Percentiles rank a stretch among this genome's conserved stretches.
phyloP scores from a whole-genome alignment of 1,140 invertebrate genomes.

The Chironomus tepperi region DNA sequence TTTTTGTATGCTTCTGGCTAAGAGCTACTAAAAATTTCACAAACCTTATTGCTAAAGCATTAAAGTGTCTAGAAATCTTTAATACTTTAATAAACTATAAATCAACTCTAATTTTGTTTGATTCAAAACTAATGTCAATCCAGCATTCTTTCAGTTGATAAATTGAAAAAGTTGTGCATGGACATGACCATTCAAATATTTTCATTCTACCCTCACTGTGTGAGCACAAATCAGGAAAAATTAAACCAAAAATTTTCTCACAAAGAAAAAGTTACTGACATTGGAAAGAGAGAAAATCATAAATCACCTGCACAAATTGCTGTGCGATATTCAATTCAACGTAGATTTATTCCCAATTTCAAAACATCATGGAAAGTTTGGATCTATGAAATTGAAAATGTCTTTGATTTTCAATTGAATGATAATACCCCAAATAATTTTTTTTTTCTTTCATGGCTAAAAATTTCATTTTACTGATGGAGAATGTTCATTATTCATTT shows the following conservation, averaged over 20 bases:
- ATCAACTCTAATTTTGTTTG: not conserved
- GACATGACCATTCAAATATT: slow-evolving; percentile 57
- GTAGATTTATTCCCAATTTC: slow-evolving; percentile 68
- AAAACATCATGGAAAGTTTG: slow-evolving; percentile 69
- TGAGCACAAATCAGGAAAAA: slow-evolving; percentile 58
- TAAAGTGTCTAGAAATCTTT: slow-evolving; percentile 58
- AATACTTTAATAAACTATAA: slow-evolving; percentile 35
- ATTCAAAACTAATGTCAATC: slow-evolving; percentile 56
- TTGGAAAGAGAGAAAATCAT: slow-evolving; percentile 57
- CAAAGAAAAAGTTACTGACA: slow-evolving; percentile 51
- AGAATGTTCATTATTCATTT: not conserved
- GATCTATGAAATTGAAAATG: slow-evolving; percentile 64
- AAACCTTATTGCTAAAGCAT: slow-evolving; percentile 30
- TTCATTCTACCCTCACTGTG: slow-evolving; percentile 71
- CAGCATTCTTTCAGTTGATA: slow-evolving; percentile 59
- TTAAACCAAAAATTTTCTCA: slow-evolving; percentile 52
- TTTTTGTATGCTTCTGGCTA: too few relatives aligned
- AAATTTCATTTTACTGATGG: slow-evolving; percentile 9
- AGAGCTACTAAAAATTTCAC: too few relatives aligned
- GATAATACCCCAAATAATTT: slow-evolving; percentile 44
- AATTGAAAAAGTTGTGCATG: slow-evolving; percentile 58
- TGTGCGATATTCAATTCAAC: slow-evolving; percentile 57
- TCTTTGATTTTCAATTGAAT: slow-evolving; percentile 69
- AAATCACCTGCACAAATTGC: slow-evolving; percentile 62
- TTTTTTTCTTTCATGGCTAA: slow-evolving; percentile 47